phyloP scores from a whole-genome alignment of 2,888 invertebrate genomes.

The Melipona bicolor region DNA sequence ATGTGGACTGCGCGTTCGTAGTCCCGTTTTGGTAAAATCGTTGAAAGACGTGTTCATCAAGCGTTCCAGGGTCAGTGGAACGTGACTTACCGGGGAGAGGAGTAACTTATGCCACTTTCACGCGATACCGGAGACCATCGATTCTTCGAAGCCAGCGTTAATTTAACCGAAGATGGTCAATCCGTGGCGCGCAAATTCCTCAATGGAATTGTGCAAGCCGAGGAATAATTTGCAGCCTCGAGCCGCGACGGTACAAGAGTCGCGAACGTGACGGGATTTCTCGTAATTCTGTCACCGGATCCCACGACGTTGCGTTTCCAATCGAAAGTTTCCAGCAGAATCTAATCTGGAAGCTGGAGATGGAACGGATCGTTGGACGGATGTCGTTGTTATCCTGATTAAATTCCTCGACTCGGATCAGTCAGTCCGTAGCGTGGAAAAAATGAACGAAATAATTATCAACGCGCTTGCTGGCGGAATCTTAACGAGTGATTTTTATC shows the following conservation, averaged over 20 bases:
- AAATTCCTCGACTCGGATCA: no score
- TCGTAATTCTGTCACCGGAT: neutral
- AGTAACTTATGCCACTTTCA: slow-evolving; percentile 67
- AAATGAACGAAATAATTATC: slow-evolving; percentile 30
- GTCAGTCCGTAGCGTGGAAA: neutral
- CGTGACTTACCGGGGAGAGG: slow-evolving; percentile 47
- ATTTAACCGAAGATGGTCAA: slow-evolving; percentile 60
- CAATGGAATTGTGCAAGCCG: slow-evolving; percentile 29
- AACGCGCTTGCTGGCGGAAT: slow-evolving; percentile 7
- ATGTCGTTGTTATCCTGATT: neutral
- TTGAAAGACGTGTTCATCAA: slow-evolving; percentile 65
- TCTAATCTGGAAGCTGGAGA: neutral
- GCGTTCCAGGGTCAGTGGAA: slow-evolving; percentile 65
- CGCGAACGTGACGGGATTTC: slow-evolving; percentile 42
- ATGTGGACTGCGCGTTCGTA: slow-evolving; percentile 26
- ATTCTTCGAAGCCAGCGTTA: slow-evolving; percentile 52
- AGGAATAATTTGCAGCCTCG: slow-evolving; percentile 54
- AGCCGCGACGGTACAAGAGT: slow-evolving; percentile 24
- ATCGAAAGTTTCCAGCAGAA: neutral
- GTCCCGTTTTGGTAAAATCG: slow-evolving; percentile 62
- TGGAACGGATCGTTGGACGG: no score
- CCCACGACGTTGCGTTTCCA: neutral
- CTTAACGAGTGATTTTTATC: slow-evolving; percentile 15
- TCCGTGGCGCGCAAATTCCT: slow-evolving; percentile 48
- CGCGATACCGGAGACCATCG: slow-evolving; percentile 54